phyloP scores from a whole-genome alignment of 2,797 vertebrate species.

The Cephalopachus bancanus region DNA sequence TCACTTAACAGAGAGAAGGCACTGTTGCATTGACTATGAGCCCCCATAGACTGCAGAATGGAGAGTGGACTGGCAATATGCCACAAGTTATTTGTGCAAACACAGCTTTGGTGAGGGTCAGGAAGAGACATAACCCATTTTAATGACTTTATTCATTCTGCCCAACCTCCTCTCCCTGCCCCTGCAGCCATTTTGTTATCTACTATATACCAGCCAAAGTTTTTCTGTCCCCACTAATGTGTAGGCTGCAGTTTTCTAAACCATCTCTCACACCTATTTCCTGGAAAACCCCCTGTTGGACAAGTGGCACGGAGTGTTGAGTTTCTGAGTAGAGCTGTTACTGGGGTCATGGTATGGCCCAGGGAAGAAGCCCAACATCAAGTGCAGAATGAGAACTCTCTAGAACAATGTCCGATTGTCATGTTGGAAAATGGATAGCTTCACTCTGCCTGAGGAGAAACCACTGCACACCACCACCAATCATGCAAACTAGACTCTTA shows the following conservation, averaged over 20 bases:
- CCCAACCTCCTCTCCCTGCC: neutral
- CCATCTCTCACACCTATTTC: fast-evolving
- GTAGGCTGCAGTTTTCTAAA: constrained; percentile 51
- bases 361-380: neutral
- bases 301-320: neutral
- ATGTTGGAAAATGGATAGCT: constrained; percentile 29
- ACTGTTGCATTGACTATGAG: neutral
- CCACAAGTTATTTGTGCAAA: constrained; percentile 57
- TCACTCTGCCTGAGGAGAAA: constrained; percentile 64
- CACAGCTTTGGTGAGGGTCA: constrained; percentile 56
- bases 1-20: constrained; percentile 44
- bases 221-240: constrained; percentile 74
- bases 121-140: constrained; percentile 63
- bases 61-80: constrained; percentile 28
- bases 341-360: neutral
- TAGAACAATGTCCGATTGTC: constrained; percentile 23
- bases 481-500: constrained; percentile 76
- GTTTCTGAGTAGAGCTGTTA: neutral
- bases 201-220: constrained; percentile 68
- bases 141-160: constrained; percentile 85
- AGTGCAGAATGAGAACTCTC: neutral
- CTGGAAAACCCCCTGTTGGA: constrained; percentile 33
- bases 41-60: neutral
- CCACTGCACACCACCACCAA: constrained; percentile 61
- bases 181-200: constrained; percentile 77